Evolutionary conservation across 2,797 vertebrate species (phyloP).

Genomic region (Diplodus puntazzo): DNA sequence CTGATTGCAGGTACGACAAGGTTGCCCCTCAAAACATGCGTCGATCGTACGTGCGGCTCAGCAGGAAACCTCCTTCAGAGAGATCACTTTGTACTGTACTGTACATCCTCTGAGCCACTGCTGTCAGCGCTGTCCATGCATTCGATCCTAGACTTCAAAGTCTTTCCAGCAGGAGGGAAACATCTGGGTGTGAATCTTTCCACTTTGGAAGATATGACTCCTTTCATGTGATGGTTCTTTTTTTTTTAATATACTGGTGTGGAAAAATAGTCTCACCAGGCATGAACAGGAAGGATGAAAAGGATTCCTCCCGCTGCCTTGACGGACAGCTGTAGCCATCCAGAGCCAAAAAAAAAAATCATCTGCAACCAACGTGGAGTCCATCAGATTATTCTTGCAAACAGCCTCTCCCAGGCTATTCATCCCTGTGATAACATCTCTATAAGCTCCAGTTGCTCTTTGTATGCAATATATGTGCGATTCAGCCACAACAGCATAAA

Average conservation of each 20-base stretch:
- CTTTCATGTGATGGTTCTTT: constrained; percentile 54
- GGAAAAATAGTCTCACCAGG: constrained; percentile 61
- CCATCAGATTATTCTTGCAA: constrained; percentile 27
- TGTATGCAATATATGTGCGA: background rate
- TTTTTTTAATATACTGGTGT: constrained; percentile 35
- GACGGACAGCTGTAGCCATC: constrained; percentile 35
- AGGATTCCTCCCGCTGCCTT: constrained; percentile 51
- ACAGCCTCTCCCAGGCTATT: constrained; percentile 12
- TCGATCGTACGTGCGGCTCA: background rate
- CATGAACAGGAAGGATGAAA: constrained; percentile 52
- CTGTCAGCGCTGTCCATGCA: constrained; percentile 31
- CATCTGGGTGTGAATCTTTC: constrained; percentile 59
- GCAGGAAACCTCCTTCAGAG: constrained; percentile 32
- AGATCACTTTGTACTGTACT: constrained; percentile 29
- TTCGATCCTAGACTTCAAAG: constrained; percentile 19
- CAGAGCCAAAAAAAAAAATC: constrained; percentile 28
- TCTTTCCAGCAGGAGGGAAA: constrained; percentile 64
- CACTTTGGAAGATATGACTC: constrained; percentile 46
- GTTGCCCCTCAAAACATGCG: background rate
- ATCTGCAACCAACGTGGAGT: constrained; percentile 42
- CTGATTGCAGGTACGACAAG: constrained; percentile 19
- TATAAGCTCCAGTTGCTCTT: background rate
- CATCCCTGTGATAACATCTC: constrained; percentile 22
- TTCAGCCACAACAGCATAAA: constrained; percentile 8
- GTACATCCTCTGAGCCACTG: constrained; percentile 55